These are phyloP conservation scores for Edolisoma coerulescens DNA, from an alignment of 2,113 vertebrate genomes.

Conservation along the genomic window DNA sequence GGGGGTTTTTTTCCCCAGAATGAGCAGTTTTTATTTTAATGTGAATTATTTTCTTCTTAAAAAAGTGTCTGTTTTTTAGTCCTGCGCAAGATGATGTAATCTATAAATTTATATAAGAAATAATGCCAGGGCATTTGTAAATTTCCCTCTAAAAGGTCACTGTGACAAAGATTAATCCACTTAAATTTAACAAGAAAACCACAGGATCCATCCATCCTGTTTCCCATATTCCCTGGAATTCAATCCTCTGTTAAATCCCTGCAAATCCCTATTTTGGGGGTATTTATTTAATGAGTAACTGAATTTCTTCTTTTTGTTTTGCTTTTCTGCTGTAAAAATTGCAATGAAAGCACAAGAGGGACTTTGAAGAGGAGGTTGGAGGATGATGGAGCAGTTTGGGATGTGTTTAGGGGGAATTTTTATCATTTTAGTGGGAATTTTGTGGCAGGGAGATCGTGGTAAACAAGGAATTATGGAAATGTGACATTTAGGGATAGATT, in stretches of 20 bases:
- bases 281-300: neutral
- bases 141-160: neutral
- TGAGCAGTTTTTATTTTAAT: neutral
- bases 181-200: neutral
- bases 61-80: neutral
- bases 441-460: neutral
- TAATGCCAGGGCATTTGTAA: neutral
- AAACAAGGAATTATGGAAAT: neutral
- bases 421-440: no score
- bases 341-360: neutral
- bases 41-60: neutral
- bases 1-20: accelerated
- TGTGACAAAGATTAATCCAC: neutral
- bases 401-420: neutral
- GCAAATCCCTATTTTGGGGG: neutral
- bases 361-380: neutral
- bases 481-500: neutral
- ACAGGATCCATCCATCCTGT: neutral
- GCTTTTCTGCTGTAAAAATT: neutral
- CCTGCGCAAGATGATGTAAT: neutral
- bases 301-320: neutral
- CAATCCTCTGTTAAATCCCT: neutral
- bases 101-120: neutral
- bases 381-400: neutral
- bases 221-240: neutral